Evolutionary conservation across 1,140 invertebrate genomes (phyloP), one percentile per base, ranked within the genome.

Genomic region (Drosophila mauritiana): DNA sequence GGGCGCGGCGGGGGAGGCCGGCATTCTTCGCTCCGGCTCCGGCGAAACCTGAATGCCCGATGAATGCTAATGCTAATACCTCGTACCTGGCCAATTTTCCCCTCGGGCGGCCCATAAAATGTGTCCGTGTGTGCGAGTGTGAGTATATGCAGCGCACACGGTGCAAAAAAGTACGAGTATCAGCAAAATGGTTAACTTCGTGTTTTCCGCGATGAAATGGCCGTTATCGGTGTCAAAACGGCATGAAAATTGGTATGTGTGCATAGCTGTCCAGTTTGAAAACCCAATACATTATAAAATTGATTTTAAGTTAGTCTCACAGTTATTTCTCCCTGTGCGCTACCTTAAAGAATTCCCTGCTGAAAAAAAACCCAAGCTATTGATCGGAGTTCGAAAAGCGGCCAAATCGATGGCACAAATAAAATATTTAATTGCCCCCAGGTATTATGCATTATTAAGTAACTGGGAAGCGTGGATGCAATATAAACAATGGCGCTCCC

Each of bases 341-440:
- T 12, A 11, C 17, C 4, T 10, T 11, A 45, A 54, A 54, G 63
- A 62, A 63, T 73, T 73, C 13, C 36, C 36, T 49, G 55, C 72
- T 43, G 3, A 22, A 17, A 56, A 22, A 42, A 43, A 25, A 4
- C 17, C 15, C 39, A 22, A 61, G 22, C 68, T 81, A 85, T 86
- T 69, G 82, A 81, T 78, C 40, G 58, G 15, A 40, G 77, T 70
- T 53, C 36, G 43, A 46, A 67, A 85, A 78, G 67, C 81, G 82
- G 67, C 82, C 81, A 63, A 85, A 78, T 88, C 78, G 82, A 74
- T 86, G 82, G 57, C 78, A 82, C 83, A 86, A 78, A 85, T 85
- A 63, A 78, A 78, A 67, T 75, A 78, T 85, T 86, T 62, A 81
- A 72, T 85, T 81, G 69, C 43, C 55, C 31, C 56, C 49, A 42